Percentiles rank a stretch among this genome's conserved stretches.
Evolutionary conservation across 2,888 invertebrate genomes (phyloP).

Genomic region (Sphaerophoria taeniata): DNA sequence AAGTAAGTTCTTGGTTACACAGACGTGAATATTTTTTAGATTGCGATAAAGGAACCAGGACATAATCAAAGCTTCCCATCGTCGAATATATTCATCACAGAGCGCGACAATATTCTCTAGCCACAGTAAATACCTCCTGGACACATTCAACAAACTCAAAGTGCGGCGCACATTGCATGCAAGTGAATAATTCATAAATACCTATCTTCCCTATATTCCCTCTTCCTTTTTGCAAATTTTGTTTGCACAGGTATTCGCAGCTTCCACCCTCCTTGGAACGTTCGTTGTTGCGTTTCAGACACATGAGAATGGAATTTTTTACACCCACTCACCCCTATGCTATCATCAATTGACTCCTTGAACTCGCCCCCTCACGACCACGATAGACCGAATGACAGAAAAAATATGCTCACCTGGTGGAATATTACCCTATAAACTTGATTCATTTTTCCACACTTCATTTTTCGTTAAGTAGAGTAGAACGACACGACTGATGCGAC

Average conservation of each 20-base stretch:
- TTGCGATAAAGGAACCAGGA: slow-evolving; percentile 51
- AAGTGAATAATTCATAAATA: slow-evolving; percentile 71
- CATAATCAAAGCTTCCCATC: not conserved
- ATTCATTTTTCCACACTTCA: slow-evolving; percentile 74
- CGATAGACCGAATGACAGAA: slow-evolving; percentile 13
- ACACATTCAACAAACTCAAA: slow-evolving; percentile 24
- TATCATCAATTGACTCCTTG: not conserved
- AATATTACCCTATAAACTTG: slow-evolving; percentile 71
- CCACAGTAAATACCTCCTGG: slow-evolving; percentile 54
- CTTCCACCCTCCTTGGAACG: not conserved
- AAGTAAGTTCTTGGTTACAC: too few species aligned
- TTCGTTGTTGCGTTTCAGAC: slow-evolving; percentile 49
- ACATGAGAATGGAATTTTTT: not conserved
- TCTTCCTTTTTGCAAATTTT: not conserved
- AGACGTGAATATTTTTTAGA: slow-evolving; percentile 31
- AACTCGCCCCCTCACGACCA: not conserved
- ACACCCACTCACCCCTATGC: not conserved
- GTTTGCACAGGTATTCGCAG: not conserved
- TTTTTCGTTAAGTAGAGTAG: slow-evolving; percentile 56
- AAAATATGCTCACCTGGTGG: slow-evolving; percentile 63
- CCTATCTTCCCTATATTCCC: slow-evolving; percentile 40
- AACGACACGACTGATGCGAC: not conserved
- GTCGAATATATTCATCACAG: slow-evolving; percentile 29
- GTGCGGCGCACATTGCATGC: slow-evolving; percentile 40
- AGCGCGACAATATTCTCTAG: slow-evolving; percentile 45